A percentile compares a stretch with the other conserved stretches of the same genome.
Evolutionary conservation across 2,888 invertebrate species (phyloP).

Genomic region (Vandiemenella viatica): DNA sequence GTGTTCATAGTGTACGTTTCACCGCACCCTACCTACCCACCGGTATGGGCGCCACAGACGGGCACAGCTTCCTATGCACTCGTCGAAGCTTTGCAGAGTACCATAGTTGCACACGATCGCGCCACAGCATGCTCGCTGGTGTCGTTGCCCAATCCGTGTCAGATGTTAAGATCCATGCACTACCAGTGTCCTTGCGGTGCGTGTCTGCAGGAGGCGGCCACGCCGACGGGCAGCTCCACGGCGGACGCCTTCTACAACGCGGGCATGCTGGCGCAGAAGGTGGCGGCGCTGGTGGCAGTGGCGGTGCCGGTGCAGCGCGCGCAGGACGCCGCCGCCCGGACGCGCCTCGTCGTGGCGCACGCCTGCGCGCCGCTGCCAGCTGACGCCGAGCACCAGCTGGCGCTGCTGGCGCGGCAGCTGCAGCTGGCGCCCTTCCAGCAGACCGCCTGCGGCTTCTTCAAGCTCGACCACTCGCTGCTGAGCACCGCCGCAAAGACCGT

Average conservation of each 20-base stretch:
- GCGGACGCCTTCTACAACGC: background rate
- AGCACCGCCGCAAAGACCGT: background rate
- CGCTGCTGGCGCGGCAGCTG: background rate
- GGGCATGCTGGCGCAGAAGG: background rate
- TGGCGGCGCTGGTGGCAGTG: background rate
- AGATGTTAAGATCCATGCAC: no score
- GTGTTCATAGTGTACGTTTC: no score
- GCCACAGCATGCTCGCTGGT: no score
- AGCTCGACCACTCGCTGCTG: background rate
- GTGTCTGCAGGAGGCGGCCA: background rate
- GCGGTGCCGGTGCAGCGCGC: background rate
- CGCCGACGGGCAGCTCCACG: background rate
- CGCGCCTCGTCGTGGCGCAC: background rate
- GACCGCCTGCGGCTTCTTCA: background rate
- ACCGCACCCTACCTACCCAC: no score
- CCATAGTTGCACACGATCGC: no score
- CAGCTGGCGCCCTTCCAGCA: background rate
- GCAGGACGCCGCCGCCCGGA: background rate
- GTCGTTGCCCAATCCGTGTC: no score
- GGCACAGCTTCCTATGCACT: no score
- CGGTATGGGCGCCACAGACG: no score
- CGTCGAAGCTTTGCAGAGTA: no score
- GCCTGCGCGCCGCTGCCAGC: background rate
- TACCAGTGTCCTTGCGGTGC: no score
- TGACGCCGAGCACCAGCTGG: background rate